phyloP scores from a whole-genome alignment of 1,140 invertebrate species.

The Cydia strobilella region DNA sequence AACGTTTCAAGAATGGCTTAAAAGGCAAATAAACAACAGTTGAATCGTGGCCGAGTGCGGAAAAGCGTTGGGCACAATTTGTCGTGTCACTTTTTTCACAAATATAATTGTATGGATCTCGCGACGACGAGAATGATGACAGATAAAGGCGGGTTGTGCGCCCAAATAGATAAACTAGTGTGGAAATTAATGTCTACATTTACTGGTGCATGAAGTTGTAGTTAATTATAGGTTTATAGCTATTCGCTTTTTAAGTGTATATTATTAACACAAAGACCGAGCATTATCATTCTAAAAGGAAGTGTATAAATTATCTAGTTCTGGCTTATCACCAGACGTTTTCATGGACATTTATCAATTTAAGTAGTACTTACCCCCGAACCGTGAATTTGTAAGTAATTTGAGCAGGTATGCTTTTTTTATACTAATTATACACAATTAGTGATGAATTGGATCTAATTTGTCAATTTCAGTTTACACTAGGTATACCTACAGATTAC shows the following conservation, averaged over 20 bases:
- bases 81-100: conserved; percentile 31
- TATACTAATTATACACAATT: not conserved
- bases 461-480: too few species aligned
- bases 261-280: conserved; percentile 74
- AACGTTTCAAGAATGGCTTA: conserved; percentile 47
- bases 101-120: conserved; percentile 57
- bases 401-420: conserved; percentile 25
- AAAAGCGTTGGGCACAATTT: conserved; percentile 47
- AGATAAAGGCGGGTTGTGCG: conserved; percentile 78
- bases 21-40: conserved; percentile 33
- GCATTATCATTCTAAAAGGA: conserved; percentile 74
- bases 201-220: conserved; percentile 79
- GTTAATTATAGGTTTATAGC: conserved; percentile 78
- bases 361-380: conserved; percentile 43
- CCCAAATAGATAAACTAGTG: conserved; percentile 80
- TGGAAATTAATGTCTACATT: conserved; percentile 80
- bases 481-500: too few species aligned
- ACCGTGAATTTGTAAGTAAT: conserved; percentile 58
- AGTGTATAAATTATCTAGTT: conserved; percentile 68
- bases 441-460: not conserved
- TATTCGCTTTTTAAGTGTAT: conserved; percentile 72
- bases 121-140: conserved; percentile 69
- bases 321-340: conserved; percentile 56
- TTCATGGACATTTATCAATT: conserved; percentile 67
- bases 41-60: conserved; percentile 56